Percentiles rank a stretch among this genome's conserved stretches.
phyloP scores from a whole-genome alignment of 2,113 vertebrate genomes.

The Cyprinodon brontotheroides region DNA sequence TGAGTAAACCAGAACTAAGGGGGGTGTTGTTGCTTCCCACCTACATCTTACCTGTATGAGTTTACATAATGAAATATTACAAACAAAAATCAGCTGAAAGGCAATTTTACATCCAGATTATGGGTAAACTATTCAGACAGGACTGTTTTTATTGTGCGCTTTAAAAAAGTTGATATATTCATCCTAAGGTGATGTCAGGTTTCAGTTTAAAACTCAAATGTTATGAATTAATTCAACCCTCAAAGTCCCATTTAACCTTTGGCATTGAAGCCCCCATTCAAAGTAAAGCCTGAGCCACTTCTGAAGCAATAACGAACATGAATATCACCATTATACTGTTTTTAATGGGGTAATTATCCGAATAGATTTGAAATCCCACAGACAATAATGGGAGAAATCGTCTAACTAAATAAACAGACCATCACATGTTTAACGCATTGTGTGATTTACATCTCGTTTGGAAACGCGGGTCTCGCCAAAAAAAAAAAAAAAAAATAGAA shows the following conservation, averaged over 20 bases:
- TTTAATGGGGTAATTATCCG: neutral
- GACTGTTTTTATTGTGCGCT: too few species aligned
- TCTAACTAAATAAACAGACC: slow-evolving; percentile 13
- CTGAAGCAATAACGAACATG: slow-evolving; percentile 23
- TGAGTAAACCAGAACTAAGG: neutral
- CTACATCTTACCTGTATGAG: neutral
- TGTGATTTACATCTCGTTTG: neutral
- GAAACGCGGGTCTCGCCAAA: slow-evolving; percentile 4
- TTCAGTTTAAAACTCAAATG: slow-evolving; percentile 6
- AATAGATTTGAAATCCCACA: slow-evolving; percentile 13
- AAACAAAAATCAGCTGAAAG: slow-evolving; percentile 11
- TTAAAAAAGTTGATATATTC: neutral
- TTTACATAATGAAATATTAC: neutral
- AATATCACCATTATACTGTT: slow-evolving; percentile 4
- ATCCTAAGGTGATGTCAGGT: neutral
- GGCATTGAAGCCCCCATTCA: slow-evolving; percentile 33
- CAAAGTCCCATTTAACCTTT: slow-evolving; percentile 40
- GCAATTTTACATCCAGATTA: slow-evolving; percentile 10
- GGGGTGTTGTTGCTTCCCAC: neutral
- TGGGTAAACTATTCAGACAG: slow-evolving; percentile 1
- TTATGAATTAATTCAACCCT: slow-evolving; percentile 37
- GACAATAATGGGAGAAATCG: slow-evolving; percentile 13
- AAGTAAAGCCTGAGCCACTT: slow-evolving; percentile 43
- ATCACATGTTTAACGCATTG: neutral
- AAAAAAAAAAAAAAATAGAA: slow-evolving; percentile 2